A percentile compares a stretch with the other conserved stretches of the same genome.
These are phyloP conservation scores for Myotis pilosus DNA, from an alignment of 2,797 vertebrate genomes.

Conservation along the genomic window DNA sequence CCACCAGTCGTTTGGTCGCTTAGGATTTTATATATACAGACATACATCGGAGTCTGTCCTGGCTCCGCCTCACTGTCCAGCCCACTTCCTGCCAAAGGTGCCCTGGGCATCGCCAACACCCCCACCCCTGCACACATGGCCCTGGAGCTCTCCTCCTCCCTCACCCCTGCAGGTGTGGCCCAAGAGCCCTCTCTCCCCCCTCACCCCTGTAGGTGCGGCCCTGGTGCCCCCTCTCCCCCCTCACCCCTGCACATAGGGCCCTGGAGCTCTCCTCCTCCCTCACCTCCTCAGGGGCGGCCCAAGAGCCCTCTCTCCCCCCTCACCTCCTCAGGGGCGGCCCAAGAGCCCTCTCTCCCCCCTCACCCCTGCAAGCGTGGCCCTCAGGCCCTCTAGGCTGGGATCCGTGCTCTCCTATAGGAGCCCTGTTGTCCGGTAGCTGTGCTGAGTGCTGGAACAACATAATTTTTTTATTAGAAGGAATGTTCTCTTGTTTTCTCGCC, in stretches of 20 bases:
- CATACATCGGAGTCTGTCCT: background rate
- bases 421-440: background rate
- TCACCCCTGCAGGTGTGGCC: too few species aligned
- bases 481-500: slow-evolving; percentile 66
- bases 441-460: slow-evolving; percentile 53
- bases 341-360: too few species aligned
- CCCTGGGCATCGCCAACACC: background rate
- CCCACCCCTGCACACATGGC: too few species aligned
- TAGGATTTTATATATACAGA: background rate
- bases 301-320: too few species aligned
- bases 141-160: too few species aligned
- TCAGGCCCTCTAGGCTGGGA: background rate
- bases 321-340: too few species aligned
- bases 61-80: rapidly evolving
- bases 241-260: too few species aligned
- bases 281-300: too few species aligned
- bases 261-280: too few species aligned
- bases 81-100: background rate
- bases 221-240: too few species aligned
- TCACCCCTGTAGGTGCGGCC: too few species aligned
- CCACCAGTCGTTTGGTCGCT: rapidly evolving
- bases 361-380: background rate
- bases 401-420: background rate
- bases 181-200: too few species aligned
- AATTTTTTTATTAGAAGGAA: slow-evolving; percentile 58